Percentiles rank a stretch among this genome's conserved stretches.
phyloP scores from a whole-genome alignment of 2,113 vertebrate genomes.

The Ginglymostoma cirratum region DNA sequence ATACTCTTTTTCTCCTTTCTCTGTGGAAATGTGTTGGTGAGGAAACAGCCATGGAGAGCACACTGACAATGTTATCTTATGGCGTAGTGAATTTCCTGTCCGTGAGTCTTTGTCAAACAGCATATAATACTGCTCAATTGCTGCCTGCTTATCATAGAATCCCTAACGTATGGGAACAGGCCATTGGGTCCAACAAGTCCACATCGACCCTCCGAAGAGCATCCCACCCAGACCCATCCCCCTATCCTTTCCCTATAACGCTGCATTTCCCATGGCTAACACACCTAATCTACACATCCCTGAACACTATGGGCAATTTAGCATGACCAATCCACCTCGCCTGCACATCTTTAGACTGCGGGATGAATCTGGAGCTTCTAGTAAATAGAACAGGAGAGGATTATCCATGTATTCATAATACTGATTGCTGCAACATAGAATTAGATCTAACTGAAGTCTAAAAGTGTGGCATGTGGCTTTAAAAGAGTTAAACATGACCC shows the following conservation, averaged over 20 bases:
- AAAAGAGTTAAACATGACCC: neutral
- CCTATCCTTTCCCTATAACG: too few relatives aligned
- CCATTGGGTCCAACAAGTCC: too few relatives aligned
- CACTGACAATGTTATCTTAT: neutral
- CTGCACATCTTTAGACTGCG: too few relatives aligned
- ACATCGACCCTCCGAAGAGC: too few relatives aligned
- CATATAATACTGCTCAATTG: neutral
- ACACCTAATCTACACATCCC: too few relatives aligned
- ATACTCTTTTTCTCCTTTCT: neutral
- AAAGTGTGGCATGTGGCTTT: neutral
- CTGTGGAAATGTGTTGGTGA: neutral
- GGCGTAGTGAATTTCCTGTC: neutral
- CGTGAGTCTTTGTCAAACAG: neutral
- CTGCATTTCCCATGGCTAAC: too few relatives aligned
- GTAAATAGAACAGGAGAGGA: neutral
- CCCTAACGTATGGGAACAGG: too few relatives aligned
- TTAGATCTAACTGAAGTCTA: neutral
- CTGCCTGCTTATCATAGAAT: neutral
- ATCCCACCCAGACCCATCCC: too few relatives aligned
- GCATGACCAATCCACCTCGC: too few relatives aligned
- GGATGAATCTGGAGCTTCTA: too few relatives aligned
- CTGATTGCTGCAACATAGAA: neutral
- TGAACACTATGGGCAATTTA: too few relatives aligned
- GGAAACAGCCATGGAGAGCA: neutral
- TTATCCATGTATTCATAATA: neutral